Conservation (phyloP, 2,113 vertebrate genomes). For the Upupa epops region DNA sequence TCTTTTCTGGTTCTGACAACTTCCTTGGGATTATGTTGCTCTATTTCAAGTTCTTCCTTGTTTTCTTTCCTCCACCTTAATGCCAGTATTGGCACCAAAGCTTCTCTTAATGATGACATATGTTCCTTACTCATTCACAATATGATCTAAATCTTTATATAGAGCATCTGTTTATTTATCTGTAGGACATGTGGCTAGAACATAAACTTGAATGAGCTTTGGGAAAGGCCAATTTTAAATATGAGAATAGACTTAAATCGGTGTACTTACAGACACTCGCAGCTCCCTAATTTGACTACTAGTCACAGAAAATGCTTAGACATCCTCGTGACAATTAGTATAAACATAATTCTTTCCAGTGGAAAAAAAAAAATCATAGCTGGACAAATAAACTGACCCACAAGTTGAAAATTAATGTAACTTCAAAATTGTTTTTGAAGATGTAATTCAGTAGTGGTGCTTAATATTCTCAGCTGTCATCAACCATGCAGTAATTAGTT, state of each 20-base stretch:
- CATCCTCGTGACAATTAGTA: constrained; percentile 16
- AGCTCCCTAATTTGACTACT: constrained; percentile 34
- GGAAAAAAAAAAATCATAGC: constrained; percentile 30
- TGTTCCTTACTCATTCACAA: constrained; percentile 67
- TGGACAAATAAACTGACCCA: constrained; percentile 45
- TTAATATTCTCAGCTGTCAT: constrained; percentile 54
- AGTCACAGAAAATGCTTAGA: constrained; percentile 44
- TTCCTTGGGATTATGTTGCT: constrained; percentile 60
- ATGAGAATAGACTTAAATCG: constrained; percentile 56
- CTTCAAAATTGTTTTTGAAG: constrained; percentile 40
- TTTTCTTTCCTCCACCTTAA: constrained; percentile 65
- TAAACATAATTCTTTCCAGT: constrained; percentile 41
- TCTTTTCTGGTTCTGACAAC: constrained; percentile 55
- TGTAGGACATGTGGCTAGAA: constrained; percentile 70
- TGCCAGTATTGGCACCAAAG: constrained; percentile 38
- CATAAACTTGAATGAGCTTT: constrained; percentile 69
- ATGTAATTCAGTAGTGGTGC: neutral
- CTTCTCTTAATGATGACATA: constrained; percentile 68
- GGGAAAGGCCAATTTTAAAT: constrained; percentile 68
- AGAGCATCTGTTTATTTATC: constrained; percentile 72
- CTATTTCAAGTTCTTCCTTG: constrained; percentile 59
- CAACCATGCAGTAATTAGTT: neutral
- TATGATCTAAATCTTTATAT: constrained; percentile 70
- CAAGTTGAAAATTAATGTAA: constrained; percentile 21
- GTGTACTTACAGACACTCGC: constrained; percentile 24